Evolutionary conservation across 2,113 vertebrate genomes (phyloP), one percentile per base, ranked within the genome.

Genomic region (Spea multiplicata): DNA sequence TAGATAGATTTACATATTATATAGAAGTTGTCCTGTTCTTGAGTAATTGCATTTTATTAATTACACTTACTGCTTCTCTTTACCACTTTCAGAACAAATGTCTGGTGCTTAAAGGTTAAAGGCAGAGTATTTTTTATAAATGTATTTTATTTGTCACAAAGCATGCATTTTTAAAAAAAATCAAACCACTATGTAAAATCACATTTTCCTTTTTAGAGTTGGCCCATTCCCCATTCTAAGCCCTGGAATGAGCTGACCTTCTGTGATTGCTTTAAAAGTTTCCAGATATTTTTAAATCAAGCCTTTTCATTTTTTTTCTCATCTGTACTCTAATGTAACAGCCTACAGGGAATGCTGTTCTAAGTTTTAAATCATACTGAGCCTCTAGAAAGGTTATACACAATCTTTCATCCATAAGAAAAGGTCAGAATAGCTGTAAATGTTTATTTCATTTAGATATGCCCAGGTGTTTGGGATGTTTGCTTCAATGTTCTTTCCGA

Each of bases 401-500:
- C 49, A 70, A 80, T 80, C 78, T 80, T 80, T 80, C 78, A 84
- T 82, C 86, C 87, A 89, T 86, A 85, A 13, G 46, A 84, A 87
- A 92, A 92, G 90, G 88, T 91, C 88, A 92, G 69, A 84, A 89
- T 90, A 85, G 71, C 74, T 85, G 82, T 86, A 84, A 87, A 84
- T 83, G 74, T 84, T 87, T 88, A 84, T 87, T 86, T 85, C 70
- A 73, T 73, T 68, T 48, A 83, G 76, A 81, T 83, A 83, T 83
- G 83, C 83, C 0, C 6, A 82, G 78, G 30, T 74, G 66, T n/a
- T 86, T 87, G 88, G 71, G 14, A 74, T 73, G 16, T 44, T 74
- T 48, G 50, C 83, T 86, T 83, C 81, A 71, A 5, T 55, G 4
- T 83, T 85, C 9, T 17, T 10, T 80, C 76, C 74, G 3, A 47